Evolutionary conservation across 2,888 invertebrate species (phyloP), one percentile per base, ranked within the genome.

Genomic region (Lasioglossum villosulum): DNA sequence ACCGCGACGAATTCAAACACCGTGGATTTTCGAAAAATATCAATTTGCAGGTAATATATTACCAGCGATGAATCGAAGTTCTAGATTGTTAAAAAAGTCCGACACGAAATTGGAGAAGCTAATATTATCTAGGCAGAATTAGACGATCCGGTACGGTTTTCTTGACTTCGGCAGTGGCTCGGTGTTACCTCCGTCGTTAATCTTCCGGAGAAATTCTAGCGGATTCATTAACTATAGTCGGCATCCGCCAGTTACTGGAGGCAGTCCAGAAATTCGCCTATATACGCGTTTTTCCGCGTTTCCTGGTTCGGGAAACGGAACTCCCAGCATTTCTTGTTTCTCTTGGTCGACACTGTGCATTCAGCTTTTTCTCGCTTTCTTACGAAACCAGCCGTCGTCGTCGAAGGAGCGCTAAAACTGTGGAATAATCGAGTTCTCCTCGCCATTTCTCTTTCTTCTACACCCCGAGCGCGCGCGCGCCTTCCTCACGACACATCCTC

Each of bases 181-280:
- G 76, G 76, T 74, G 84, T 84, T 87, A 88, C 86, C 83, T 81
- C 71, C 88, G 80, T 90, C 91, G 91, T 92, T 91, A 91, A 92
- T 92, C 92, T 92, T 91, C 87, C 23, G 75, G 76, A 42, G 83
- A 76, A 80, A 83, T 85, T 87, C 85, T 78, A 66, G 85, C 81
- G 89, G 89, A 90, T 90, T 92, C 91, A 91, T 92, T 91, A 92
- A 88, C 88, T 83, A 81, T 72, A 82, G 76, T 39, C 82, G 83
- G 83, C 79, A 76, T 87, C 86, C 87, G 82, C 83, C 84, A 84
- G 83, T 88, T 82, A 86, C 83, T 71, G 84, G 39, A 82, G 83
- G 80, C 71, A 78, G 77, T 78, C 87, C 81, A 80, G 84, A 83
- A 84, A 86, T 86, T 73, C 75, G 75, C 75, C 75, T 78, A 74